Evolutionary conservation across 1,140 invertebrate genomes (phyloP).

Genomic region (Drosophila saltans): DNA sequence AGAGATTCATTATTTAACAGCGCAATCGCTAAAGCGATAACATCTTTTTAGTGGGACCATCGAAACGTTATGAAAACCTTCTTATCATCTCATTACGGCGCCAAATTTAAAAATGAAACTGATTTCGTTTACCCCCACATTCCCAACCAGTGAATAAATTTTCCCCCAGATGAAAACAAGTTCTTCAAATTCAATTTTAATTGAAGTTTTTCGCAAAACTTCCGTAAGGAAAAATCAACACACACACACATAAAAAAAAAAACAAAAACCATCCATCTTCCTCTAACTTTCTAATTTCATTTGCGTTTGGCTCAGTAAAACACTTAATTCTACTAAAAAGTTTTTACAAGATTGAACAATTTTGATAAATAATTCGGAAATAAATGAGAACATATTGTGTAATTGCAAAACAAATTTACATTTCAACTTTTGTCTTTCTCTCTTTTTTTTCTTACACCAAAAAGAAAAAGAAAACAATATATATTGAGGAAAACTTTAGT

Average conservation of each 20-base stretch:
- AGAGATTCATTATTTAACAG: too few relatives aligned
- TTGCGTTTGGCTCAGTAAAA: constrained; percentile 5
- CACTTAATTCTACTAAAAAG: constrained; percentile 4
- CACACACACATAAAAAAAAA: background rate
- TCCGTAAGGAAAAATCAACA: background rate
- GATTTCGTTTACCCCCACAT: too few relatives aligned
- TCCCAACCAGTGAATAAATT: too few relatives aligned
- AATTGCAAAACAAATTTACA: background rate
- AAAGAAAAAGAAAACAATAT: constrained; percentile 11
- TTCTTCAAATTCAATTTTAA: background rate
- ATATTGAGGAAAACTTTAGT: constrained; percentile 2
- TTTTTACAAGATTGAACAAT: constrained; percentile 16
- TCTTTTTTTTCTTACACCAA: background rate
- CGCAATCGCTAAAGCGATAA: too few relatives aligned
- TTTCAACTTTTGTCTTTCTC: background rate
- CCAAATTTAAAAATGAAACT: too few relatives aligned
- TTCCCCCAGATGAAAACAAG: background rate
- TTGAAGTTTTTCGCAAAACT: background rate
- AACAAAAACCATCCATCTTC: background rate
- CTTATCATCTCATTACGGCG: too few relatives aligned
- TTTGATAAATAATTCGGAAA: constrained; percentile 10
- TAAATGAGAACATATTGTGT: background rate
- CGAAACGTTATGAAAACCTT: too few relatives aligned
- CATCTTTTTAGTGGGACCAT: too few relatives aligned
- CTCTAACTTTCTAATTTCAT: constrained; percentile 3